A percentile compares a stretch with the other conserved stretches of the same genome.
Conservation (phyloP, 2,113 vertebrate species). For the Fulica atra region DNA sequence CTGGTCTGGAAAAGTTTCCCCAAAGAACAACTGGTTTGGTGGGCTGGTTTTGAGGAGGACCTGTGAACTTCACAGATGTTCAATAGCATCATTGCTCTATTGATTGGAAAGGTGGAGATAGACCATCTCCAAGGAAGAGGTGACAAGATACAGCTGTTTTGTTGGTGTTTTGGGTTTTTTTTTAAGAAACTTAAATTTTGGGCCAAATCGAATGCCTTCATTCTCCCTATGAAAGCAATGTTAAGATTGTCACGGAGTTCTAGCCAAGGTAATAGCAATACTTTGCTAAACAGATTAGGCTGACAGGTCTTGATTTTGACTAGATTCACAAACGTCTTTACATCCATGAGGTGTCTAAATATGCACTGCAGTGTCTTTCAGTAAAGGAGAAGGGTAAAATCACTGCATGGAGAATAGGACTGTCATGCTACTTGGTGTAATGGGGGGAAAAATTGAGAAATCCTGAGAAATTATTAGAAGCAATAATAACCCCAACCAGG, state of each 20-base stretch:
- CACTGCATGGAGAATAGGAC: neutral
- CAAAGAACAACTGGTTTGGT: neutral
- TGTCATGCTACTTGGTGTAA: neutral
- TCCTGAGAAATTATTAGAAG: neutral
- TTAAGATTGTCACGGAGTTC: neutral
- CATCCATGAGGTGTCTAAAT: neutral
- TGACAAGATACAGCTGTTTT: neutral
- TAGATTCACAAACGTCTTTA: neutral
- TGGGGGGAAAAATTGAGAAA: neutral
- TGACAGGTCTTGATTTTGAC: neutral
- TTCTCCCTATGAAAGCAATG: slow-evolving; percentile 1
- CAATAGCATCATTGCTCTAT: neutral
- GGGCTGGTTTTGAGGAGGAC: neutral
- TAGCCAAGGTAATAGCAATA: neutral
- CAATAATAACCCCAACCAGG: neutral
- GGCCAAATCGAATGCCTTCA: neutral
- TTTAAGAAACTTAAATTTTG: neutral
- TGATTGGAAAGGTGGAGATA: neutral
- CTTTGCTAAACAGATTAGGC: neutral
- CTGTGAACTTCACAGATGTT: neutral
- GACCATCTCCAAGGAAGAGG: slow-evolving; percentile 19
- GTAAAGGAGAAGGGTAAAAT: neutral
- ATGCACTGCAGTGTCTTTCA: neutral
- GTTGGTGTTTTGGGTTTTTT: neutral
- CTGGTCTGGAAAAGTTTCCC: neutral